These are phyloP conservation scores for Cephalotes varians DNA, from an alignment of 2,888 invertebrate genomes.

Conservation along the genomic window DNA sequence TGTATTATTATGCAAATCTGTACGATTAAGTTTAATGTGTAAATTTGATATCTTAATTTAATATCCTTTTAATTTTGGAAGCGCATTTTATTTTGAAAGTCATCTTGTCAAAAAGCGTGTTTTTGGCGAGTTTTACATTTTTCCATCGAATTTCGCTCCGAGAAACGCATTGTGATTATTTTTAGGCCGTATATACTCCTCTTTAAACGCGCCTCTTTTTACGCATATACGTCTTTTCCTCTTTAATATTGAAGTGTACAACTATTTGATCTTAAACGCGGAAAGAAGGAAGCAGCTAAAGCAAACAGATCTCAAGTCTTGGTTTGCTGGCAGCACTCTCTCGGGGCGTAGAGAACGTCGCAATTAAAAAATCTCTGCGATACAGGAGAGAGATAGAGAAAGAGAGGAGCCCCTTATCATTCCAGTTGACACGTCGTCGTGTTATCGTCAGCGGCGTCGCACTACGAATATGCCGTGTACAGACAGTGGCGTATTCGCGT, in stretches of 20 bases:
- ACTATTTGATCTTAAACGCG: conserved; percentile 11
- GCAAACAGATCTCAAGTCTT: conserved; percentile 24
- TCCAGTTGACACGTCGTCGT: conserved; percentile 28
- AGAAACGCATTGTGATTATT: not conserved
- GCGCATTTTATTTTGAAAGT: not conserved
- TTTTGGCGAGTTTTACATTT: not conserved
- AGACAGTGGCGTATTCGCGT: conserved; percentile 11
- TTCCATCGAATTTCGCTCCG: not conserved
- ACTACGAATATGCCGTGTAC: conserved; percentile 13
- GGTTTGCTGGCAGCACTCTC: conserved; percentile 3
- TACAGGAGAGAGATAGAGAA: not conserved
- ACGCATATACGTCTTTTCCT: not conserved
- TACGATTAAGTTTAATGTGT: not conserved
- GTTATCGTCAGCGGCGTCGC: conserved; percentile 17
- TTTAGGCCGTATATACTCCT: not conserved
- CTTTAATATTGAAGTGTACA: not conserved
- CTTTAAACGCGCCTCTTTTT: not conserved
- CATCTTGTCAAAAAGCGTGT: not conserved
- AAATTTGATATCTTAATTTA: no score
- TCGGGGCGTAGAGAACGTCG: conserved; percentile 19
- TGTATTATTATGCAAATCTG: not conserved
- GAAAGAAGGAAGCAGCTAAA: conserved; percentile 1
- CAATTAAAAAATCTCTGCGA: conserved; percentile 44
- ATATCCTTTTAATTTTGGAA: not conserved
- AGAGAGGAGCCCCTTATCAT: conserved; percentile 31